Conservation (phyloP, 2,113 vertebrate species). For the Choloepus hoffmanni region DNA sequence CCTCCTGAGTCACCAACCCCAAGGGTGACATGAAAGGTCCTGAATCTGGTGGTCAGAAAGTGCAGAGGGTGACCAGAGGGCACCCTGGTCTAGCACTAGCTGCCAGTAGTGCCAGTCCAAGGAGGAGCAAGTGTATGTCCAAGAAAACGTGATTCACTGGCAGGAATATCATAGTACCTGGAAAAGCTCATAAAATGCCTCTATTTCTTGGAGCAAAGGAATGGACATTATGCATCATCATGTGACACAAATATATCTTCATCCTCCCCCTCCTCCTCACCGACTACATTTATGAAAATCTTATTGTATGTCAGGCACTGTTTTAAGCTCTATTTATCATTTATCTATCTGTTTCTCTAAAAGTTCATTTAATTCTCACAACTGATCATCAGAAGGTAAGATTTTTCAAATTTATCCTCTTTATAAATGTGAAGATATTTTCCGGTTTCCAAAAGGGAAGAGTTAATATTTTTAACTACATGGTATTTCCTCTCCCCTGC, state of each 20-base stretch:
- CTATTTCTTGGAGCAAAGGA: not conserved
- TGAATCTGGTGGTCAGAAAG: not conserved
- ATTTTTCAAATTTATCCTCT: conserved; percentile 21
- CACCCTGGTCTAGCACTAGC: not conserved
- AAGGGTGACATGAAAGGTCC: not conserved
- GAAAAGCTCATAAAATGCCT: not conserved
- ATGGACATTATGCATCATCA: not conserved
- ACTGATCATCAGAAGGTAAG: not conserved
- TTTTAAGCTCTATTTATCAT: not conserved
- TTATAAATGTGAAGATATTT: conserved; percentile 33
- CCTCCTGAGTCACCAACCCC: not conserved
- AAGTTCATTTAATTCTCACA: conserved; percentile 7
- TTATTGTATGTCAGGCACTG: not conserved
- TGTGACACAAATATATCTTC: not conserved
- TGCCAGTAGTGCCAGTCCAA: not conserved
- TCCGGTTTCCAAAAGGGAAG: conserved; percentile 37
- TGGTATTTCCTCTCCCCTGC: not conserved
- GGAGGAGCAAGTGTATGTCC: not conserved
- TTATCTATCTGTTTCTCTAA: not conserved
- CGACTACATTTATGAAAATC: not conserved
- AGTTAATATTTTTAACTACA: conserved; percentile 13
- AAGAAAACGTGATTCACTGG: not conserved
- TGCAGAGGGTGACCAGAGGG: not conserved
- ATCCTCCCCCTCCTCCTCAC: not conserved
- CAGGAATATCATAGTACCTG: not conserved